Percentiles rank a stretch among this genome's conserved stretches.
Evolutionary conservation across 1,140 invertebrate genomes (phyloP).

Genomic region (Euglossa dilemma): DNA sequence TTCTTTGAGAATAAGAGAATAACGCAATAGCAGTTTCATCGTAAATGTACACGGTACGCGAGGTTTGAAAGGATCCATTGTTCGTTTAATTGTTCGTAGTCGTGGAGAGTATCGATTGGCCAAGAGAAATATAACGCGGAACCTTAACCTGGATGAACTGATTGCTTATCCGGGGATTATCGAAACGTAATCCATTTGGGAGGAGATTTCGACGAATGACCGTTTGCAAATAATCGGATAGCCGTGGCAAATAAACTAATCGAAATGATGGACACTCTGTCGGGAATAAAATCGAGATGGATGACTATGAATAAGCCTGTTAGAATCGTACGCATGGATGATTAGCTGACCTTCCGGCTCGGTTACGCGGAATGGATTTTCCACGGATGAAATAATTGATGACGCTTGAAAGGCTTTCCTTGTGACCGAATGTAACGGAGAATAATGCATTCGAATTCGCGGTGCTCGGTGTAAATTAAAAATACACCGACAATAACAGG

Average conservation of each 20-base stretch:
- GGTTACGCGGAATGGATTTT: conserved; percentile 52
- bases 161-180: too few species aligned
- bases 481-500: conserved; percentile 9
- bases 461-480: conserved; percentile 12
- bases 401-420: conserved; percentile 44
- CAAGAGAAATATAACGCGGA: too few species aligned
- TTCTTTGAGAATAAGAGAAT: neutral
- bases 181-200: too few species aligned
- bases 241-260: neutral
- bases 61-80: too few species aligned
- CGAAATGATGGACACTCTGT: neutral
- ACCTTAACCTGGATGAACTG: too few species aligned
- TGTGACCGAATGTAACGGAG: conserved; percentile 17
- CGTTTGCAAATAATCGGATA: neutral
- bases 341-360: conserved; percentile 27
- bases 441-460: conserved; percentile 23
- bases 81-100: too few species aligned
- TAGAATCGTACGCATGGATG: conserved; percentile 22
- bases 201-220: neutral
- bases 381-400: conserved; percentile 51
- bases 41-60: too few species aligned
- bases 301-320: conserved; percentile 49
- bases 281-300: conserved; percentile 39
- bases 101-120: too few species aligned
- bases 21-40: too few species aligned